These are phyloP conservation scores for Melolontha melolontha DNA, from an alignment of 2,888 invertebrate species.

Conservation along the genomic window DNA sequence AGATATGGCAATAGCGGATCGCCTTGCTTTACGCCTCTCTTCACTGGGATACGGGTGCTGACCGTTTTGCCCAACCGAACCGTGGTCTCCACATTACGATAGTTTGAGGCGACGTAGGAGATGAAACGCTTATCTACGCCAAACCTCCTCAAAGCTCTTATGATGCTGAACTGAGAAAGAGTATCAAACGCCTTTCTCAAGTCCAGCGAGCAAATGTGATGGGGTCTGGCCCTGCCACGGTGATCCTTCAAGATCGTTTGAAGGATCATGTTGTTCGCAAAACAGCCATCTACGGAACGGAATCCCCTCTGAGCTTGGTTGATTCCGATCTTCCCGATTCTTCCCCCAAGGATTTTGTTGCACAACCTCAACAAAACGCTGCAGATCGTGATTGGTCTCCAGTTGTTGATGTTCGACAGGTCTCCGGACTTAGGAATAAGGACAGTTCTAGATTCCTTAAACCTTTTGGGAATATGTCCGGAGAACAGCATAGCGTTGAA, in stretches of 20 bases:
- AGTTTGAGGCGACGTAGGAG: too few species aligned
- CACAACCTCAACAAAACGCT: constrained; percentile 25
- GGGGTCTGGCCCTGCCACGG: constrained; percentile 18
- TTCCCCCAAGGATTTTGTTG: constrained; percentile 20
- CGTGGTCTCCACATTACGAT: not conserved
- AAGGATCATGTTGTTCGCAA: too few species aligned
- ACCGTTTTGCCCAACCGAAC: constrained; percentile 35
- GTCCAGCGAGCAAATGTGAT: constrained; percentile 43
- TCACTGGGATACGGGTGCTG: constrained; percentile 6
- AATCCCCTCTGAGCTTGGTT: not conserved
- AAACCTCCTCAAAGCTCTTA: too few species aligned
- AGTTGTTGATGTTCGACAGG: constrained; percentile 21
- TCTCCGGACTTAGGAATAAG: constrained; percentile 29
- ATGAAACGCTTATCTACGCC: too few species aligned
- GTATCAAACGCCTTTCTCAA: constrained; percentile 47
- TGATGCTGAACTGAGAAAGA: too few species aligned
- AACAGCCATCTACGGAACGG: too few species aligned
- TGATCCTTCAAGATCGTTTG: too few species aligned
- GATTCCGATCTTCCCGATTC: constrained; percentile 20
- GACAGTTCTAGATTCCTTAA: constrained; percentile 14
- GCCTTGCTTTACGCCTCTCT: too few species aligned
- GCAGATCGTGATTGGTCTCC: constrained; percentile 44
- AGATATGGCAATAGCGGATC: constrained; percentile 43
- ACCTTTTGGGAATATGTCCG: not conserved
- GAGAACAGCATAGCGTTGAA: constrained; percentile 6